phyloP scores from a whole-genome alignment of 2,113 vertebrate genomes.

The Brachyistius frenatus region DNA sequence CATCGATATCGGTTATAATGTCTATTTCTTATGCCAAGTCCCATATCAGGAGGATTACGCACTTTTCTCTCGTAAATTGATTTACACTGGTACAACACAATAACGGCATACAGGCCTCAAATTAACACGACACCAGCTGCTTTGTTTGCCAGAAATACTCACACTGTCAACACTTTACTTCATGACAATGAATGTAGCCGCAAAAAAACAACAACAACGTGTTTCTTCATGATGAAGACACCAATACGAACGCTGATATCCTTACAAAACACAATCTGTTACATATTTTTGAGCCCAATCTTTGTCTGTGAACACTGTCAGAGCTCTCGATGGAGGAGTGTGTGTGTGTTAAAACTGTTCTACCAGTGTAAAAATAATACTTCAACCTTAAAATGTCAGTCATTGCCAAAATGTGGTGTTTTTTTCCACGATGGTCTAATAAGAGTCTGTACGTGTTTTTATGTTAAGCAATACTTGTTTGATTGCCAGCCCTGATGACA shows the following conservation, averaged over 20 bases:
- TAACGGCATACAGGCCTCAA: constrained; percentile 26
- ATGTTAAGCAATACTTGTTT: constrained; percentile 45
- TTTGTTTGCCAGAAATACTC: constrained; percentile 48
- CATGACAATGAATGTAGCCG: constrained; percentile 60
- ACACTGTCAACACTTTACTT: constrained; percentile 23
- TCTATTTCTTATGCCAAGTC: constrained; percentile 56
- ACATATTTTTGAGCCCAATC: not conserved
- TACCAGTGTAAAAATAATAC: constrained; percentile 44
- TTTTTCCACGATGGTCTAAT: constrained; percentile 36
- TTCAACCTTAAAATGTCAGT: constrained; percentile 44
- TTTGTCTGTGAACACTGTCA: constrained; percentile 1
- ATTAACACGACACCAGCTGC: constrained; percentile 59
- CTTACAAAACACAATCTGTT: not conserved
- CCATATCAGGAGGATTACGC: constrained; percentile 52
- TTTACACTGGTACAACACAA: constrained; percentile 54
- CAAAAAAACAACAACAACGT: not conserved
- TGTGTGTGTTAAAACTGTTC: constrained; percentile 32
- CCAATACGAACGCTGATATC: not conserved
- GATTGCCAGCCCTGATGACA: constrained; percentile 24
- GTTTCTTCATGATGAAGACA: constrained; percentile 20
- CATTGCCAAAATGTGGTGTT: constrained; percentile 70
- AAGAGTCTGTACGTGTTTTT: constrained; percentile 28
- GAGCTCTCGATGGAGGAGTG: constrained; percentile 23
- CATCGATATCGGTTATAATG: constrained; percentile 38
- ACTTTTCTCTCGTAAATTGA: constrained; percentile 62